Conservation (phyloP, 1,140 invertebrate species). For the Drosophila suzukii region DNA sequence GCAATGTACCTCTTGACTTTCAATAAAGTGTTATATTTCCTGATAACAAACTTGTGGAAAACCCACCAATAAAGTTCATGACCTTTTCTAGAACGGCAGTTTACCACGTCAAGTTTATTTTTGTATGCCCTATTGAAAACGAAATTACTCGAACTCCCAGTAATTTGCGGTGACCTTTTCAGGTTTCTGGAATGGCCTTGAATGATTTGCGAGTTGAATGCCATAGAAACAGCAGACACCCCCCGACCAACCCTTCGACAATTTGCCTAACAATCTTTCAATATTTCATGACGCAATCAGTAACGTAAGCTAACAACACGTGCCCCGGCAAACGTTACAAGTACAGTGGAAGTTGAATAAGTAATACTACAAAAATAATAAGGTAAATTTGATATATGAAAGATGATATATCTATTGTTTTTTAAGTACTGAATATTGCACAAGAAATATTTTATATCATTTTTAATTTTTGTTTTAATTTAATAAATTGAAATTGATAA, state of each 20-base stretch:
- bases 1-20: too few relatives aligned
- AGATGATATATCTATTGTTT: too few relatives aligned
- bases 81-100: slow-evolving; percentile 17
- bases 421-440: too few relatives aligned
- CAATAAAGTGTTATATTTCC: not conserved
- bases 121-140: slow-evolving; percentile 11
- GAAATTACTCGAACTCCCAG: slow-evolving; percentile 20
- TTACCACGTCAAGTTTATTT: slow-evolving; percentile 19
- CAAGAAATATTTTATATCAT: too few relatives aligned
- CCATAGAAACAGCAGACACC: slow-evolving; percentile 22
- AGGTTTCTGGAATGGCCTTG: slow-evolving; percentile 41
- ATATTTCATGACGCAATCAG: slow-evolving; percentile 80
- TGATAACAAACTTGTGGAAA: not conserved
- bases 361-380: not conserved
- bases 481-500: too few relatives aligned
- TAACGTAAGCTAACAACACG: slow-evolving; percentile 74
- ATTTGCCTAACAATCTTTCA: slow-evolving; percentile 68
- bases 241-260: slow-evolving; percentile 27
- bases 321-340: slow-evolving; percentile 26
- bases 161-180: slow-evolving; percentile 40
- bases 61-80: not conserved
- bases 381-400: too few relatives aligned
- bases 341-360: not conserved
- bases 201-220: slow-evolving; percentile 32
- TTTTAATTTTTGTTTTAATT: too few relatives aligned